Base-by-base conservation (phyloP, 2,797 vertebrate species). In the Momotus momota region DNA sequence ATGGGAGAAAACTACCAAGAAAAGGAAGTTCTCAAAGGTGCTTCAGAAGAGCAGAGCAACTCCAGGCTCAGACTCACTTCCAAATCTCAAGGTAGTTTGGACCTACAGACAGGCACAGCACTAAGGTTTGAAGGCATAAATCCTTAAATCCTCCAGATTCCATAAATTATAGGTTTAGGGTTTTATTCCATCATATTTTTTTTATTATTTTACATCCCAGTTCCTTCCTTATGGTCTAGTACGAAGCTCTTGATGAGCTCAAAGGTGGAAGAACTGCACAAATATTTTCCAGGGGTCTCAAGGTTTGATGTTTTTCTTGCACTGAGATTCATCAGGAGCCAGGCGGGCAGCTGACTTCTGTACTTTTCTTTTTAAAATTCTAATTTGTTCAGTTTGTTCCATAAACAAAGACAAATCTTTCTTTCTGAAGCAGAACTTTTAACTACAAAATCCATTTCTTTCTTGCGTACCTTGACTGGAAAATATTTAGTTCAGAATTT, bases 1-100 rank as follows among this genome's bases (percentile, higher is more conserved):
- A 4, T 20, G 33, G 57, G 12, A 19, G 38, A 54, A 57, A 93
- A n/a, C 72, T 88, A 65, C 73, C 10, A 22, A 66, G 75, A 71
- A 79, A 90, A 81, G 27, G 46, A 41, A 40, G 72, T 93, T 84
- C 73, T 88, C 80, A 57, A 33, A 78, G 93, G 46, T 57, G 45
- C 1, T 2, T 6, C 64, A 29, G 57, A 31, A 55, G 65, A 82
- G 62, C 49, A 74, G 81, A 72, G 67, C 71, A 90, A 51, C 69
- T 67, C 78, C 21, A 38, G 58, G 60, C 48, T 75, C 27, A 2
- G 69, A 83, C 61, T 20, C 45, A 7, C 43, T 46, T 29, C 61
- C 52, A 40, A 40, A 52, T 81, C 82, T 61, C 52, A 26, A 29
- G 81, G 9, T 33, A 7, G 9, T 86, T 75, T 84, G 81, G 55